Base-by-base conservation (phyloP, 1,140 invertebrate species). In the Antheraea mylitta region DNA sequence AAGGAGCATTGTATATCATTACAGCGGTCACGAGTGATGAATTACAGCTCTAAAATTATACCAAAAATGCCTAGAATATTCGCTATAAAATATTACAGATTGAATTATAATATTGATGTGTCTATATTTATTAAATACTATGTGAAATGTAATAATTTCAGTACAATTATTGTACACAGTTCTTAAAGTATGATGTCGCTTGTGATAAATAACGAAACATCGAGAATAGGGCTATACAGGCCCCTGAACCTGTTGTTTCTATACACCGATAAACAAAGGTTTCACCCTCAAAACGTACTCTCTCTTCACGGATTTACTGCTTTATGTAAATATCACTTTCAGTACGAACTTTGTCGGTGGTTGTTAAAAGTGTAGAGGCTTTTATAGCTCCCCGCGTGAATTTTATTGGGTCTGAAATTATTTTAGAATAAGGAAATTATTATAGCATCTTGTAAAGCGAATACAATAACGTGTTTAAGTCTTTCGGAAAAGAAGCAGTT, bases 171-270 rank as follows among this genome's bases (percentile, higher is more conserved):
- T n/a, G n/a, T n/a, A n/a, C n/a, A n/a, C n/a, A n/a, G n/a, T n/a
- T n/a, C n/a, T n/a, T n/a, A n/a, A n/a, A n/a, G n/a, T 30, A 30
- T 8, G 7, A 42, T 42, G 38, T 42, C 38, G 2, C 3, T 42
- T 42, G 11, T 42, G 38, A 42, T 11, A 0, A 11, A 19, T 61
- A 19, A 37, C 61, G 30, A 63, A 63, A 37, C n/a, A 36, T 16
- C 61, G 30, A 48, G 42, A 65, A 65, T 65, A 7, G 38, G 9
- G 10, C 8, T 48, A 30, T 48, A 18, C 19, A 42, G 62, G 13
- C n/a, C 18, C 45, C 11, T 63, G 45, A 65, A 65, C 64, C 37
- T 65, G 64, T 64, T 64, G 62, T 65, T 65, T 61, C 60, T 61
- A 36, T 65, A 48, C 38, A 42, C 18, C 38, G 45, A 65, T 65